These are phyloP conservation scores for Rhinogobius similis DNA, from an alignment of 2,113 vertebrate species.

Conservation along the genomic window DNA sequence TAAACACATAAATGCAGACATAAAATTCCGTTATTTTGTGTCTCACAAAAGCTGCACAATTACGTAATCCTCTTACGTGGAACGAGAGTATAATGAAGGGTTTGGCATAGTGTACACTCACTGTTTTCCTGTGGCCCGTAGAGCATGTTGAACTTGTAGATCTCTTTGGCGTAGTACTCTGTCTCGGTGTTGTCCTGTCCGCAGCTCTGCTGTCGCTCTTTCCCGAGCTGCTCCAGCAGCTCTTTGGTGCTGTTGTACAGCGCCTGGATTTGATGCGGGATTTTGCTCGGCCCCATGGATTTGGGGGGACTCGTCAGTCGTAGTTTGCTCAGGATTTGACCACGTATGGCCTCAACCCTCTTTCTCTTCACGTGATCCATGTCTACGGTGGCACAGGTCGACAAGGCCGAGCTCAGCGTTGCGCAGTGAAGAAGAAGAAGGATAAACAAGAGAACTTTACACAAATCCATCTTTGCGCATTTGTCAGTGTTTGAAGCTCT, in stretches of 20 bases:
- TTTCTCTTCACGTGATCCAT: slow-evolving; percentile 89
- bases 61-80: slow-evolving; percentile 34
- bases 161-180: slow-evolving; percentile 93
- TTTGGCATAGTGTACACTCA: slow-evolving; percentile 69
- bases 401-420: slow-evolving; percentile 83
- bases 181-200: slow-evolving; percentile 86
- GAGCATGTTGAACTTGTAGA: slow-evolving; percentile 91
- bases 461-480: slow-evolving; percentile 83
- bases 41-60: slow-evolving; percentile 43
- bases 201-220: slow-evolving; percentile 84
- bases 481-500: slow-evolving; percentile 18
- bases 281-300: slow-evolving; percentile 79
- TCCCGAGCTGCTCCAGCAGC: slow-evolving; percentile 86
- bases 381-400: slow-evolving; percentile 91
- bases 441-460: slow-evolving; percentile 83
- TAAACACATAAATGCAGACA: slow-evolving; percentile 2
- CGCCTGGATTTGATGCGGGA: slow-evolving; percentile 87
- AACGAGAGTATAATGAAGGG: background rate
- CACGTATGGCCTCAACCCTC: slow-evolving; percentile 89
- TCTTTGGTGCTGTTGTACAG: slow-evolving; percentile 92
- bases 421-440: slow-evolving; percentile 85
- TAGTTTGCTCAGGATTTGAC: slow-evolving; percentile 91
- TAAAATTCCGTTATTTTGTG: background rate
- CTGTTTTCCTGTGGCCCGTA: slow-evolving; percentile 86
- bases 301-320: slow-evolving; percentile 86